Evolutionary conservation across 2,113 vertebrate genomes (phyloP).

Genomic region (Erinaceus europaeus): DNA sequence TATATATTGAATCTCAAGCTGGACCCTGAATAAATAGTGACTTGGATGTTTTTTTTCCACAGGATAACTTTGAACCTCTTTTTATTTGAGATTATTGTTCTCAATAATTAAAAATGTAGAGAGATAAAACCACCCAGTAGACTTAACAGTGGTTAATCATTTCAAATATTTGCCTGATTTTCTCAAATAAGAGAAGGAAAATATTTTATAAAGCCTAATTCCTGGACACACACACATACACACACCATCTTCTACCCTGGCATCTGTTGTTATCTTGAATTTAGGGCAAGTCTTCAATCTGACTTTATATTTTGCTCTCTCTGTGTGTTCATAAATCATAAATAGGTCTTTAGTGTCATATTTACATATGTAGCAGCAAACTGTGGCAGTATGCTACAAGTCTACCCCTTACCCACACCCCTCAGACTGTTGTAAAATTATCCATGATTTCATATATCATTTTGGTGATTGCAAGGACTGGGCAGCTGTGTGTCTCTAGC

Average conservation of each 20-base stretch:
- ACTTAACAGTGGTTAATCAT: slow-evolving; percentile 28
- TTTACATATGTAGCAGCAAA: not conserved
- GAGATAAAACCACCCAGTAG: not conserved
- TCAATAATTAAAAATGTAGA: slow-evolving; percentile 42
- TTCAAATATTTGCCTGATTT: slow-evolving; percentile 28
- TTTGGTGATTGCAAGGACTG: rapidly evolving
- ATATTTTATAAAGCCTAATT: not conserved
- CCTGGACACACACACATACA: not conserved
- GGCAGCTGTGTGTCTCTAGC: not conserved
- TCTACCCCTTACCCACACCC: too few species aligned
- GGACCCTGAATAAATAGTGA: not conserved
- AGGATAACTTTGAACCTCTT: not conserved
- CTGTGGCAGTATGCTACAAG: not conserved
- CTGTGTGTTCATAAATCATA: not conserved
- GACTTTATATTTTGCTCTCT: not conserved
- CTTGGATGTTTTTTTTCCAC: not conserved
- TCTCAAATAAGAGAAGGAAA: not conserved
- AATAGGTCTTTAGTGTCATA: not conserved
- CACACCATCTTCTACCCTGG: not conserved
- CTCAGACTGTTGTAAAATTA: too few species aligned
- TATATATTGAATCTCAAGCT: too few species aligned
- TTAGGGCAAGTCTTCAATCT: not conserved
- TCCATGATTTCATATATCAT: too few species aligned
- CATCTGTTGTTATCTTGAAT: not conserved
- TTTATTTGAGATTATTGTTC: slow-evolving; percentile 23